phyloP scores from a whole-genome alignment of 2,113 vertebrate species.

The Geothlypis trichas region DNA sequence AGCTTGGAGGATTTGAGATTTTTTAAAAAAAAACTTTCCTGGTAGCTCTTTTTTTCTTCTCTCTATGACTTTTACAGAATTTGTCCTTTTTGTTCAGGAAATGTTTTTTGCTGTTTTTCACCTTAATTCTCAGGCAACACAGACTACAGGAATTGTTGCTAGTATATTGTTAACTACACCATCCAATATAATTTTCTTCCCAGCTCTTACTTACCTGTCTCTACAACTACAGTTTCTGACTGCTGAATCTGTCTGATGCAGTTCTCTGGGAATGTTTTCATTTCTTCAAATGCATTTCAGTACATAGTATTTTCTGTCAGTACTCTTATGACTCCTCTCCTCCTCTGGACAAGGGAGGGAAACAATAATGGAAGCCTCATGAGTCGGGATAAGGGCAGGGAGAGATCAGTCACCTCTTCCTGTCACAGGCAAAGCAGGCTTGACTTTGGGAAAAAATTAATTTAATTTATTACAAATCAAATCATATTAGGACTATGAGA shows the following conservation, averaged over 20 bases:
- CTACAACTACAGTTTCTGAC: background rate
- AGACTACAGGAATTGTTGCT: background rate
- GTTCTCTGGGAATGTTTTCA: background rate
- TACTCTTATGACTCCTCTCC: background rate
- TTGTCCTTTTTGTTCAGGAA: background rate
- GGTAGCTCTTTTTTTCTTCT: background rate
- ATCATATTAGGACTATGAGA: background rate
- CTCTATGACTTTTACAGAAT: background rate
- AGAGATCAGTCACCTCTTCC: background rate
- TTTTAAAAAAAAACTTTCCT: background rate
- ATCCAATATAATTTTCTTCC: background rate
- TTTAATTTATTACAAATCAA: background rate
- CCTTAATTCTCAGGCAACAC: background rate
- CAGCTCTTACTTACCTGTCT: background rate
- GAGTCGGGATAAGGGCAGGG: accelerated
- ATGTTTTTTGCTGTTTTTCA: background rate
- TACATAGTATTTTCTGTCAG: background rate
- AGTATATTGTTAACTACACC: background rate
- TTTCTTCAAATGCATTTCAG: background rate
- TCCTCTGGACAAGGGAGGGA: background rate
- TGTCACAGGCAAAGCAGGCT: background rate
- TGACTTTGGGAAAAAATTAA: background rate
- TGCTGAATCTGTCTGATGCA: background rate
- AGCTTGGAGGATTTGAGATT: background rate
- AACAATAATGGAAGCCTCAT: background rate